phyloP scores from a whole-genome alignment of 2,888 invertebrate genomes.

The Hyposoter didymator region DNA sequence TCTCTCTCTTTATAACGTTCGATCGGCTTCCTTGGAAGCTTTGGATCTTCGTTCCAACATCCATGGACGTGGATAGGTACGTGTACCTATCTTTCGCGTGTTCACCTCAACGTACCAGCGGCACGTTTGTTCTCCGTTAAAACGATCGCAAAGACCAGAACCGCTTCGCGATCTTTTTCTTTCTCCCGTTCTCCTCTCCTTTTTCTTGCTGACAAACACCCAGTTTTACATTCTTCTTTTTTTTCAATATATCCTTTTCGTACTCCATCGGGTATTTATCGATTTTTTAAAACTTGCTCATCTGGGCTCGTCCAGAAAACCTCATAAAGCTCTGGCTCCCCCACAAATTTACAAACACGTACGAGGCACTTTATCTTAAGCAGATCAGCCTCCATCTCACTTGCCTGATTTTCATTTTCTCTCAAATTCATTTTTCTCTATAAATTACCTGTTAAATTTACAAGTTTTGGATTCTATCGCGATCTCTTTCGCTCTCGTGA shows the following conservation, averaged over 20 bases:
- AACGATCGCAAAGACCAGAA: slow-evolving; percentile 61
- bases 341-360: too few species aligned
- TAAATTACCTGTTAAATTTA: neutral
- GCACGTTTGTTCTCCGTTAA: slow-evolving; percentile 70
- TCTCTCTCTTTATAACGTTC: slow-evolving; percentile 52
- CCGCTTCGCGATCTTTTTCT: slow-evolving; percentile 48
- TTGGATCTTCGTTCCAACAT: slow-evolving; percentile 67
- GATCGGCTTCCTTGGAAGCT: slow-evolving; percentile 67
- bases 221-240: slow-evolving; percentile 26
- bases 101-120: slow-evolving; percentile 66
- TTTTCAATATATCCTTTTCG: slow-evolving; percentile 20
- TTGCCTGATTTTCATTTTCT: neutral
- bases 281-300: slow-evolving; percentile 53
- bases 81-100: slow-evolving; percentile 71
- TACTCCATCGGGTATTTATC: slow-evolving; percentile 35
- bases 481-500: neutral
- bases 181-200: slow-evolving; percentile 1
- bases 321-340: slow-evolving; percentile 59
- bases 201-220: slow-evolving; percentile 1
- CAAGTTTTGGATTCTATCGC: neutral
- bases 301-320: slow-evolving; percentile 61
- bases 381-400: neutral
- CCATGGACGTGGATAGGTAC: slow-evolving; percentile 65
- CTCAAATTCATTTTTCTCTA: neutral
- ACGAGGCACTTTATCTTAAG: slow-evolving; percentile 6